Evolutionary conservation across 2,797 vertebrate species (phyloP).

Genomic region (Lophotriccus pileatus): DNA sequence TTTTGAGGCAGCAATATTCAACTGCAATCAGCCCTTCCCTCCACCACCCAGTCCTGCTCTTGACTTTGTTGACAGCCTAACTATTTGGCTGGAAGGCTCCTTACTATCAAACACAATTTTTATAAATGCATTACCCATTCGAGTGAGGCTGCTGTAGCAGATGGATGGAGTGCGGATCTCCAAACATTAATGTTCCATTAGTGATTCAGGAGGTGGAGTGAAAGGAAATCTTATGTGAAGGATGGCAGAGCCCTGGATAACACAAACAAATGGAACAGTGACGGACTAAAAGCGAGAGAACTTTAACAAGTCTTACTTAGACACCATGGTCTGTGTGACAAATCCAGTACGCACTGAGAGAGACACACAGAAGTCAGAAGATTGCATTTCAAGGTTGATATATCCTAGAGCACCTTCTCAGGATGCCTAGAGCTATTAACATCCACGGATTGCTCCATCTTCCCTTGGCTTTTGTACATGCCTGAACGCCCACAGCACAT

Average conservation of each 20-base stretch:
- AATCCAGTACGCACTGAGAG: slow-evolving; percentile 65
- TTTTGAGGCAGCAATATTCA: slow-evolving; percentile 59
- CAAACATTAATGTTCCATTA: slow-evolving; percentile 63
- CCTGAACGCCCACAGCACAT: slow-evolving; percentile 69
- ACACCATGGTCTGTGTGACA: slow-evolving; percentile 71
- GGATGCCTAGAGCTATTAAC: slow-evolving; percentile 71
- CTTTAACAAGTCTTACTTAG: slow-evolving; percentile 70
- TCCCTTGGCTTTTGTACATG: slow-evolving; percentile 69
- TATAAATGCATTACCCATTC: slow-evolving; percentile 69
- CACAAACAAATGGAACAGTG: slow-evolving; percentile 75
- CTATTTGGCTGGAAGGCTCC: slow-evolving; percentile 71
- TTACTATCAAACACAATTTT: slow-evolving; percentile 62
- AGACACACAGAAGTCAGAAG: slow-evolving; percentile 66
- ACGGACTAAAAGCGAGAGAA: slow-evolving; percentile 69
- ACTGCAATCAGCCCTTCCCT: slow-evolving; percentile 54
- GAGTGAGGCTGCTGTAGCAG: slow-evolving; percentile 67
- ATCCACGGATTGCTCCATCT: slow-evolving; percentile 69
- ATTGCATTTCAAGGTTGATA: slow-evolving; percentile 65
- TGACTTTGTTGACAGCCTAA: slow-evolving; percentile 54
- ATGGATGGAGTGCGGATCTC: slow-evolving; percentile 60
- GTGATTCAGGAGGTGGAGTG: slow-evolving; percentile 67
- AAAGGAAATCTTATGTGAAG: slow-evolving; percentile 63
- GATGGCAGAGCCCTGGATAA: slow-evolving; percentile 67
- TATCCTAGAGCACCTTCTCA: slow-evolving; percentile 65
- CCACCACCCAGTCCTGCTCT: slow-evolving; percentile 34